Base-by-base conservation (phyloP, 2,113 vertebrate genomes). In the Tiliqua scincoides region DNA sequence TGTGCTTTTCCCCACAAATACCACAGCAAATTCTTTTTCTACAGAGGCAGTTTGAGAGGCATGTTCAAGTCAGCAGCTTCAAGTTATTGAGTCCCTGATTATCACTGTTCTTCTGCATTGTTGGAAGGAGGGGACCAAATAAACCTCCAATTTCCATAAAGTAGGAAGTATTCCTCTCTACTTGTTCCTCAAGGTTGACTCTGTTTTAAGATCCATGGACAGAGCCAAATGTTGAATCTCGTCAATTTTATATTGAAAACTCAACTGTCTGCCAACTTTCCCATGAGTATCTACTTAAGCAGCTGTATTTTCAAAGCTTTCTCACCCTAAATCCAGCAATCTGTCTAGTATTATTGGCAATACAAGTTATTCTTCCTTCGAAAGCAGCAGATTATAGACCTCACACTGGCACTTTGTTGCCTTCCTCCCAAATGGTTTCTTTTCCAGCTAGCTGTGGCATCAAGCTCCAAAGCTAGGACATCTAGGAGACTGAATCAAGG, bases 401-500 rank as follows among this genome's bases (percentile, higher is more conserved):
- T 83, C 83, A 23, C 37, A 83, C 37, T 48, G 74, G 76, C 67
- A 18, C 62, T 90, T 30, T 85, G 54, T 91, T 70, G 84, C 30
- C 62, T 87, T 83, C 35, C 84, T 85, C 85, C 57, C 88, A 89
- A 70, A n/a, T 80, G 77, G 68, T 52, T 72, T 89, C 48, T 87
- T 67, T 59, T 89, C 67, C 89, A 93, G 75, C 4, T 1, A 68
- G 72, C 61, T 87, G 79, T 20, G 86, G 72, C 57, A 84, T 61
- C 25, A 76, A 89, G 86, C 48, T 87, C 74, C 88, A 89, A 86
- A 73, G 82, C 59, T 67, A 93, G 85, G 89, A 74, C 75, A 85
- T 17, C 30, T 80, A 84, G 54, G 91, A 82, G 88, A 83, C 79
- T 54, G 70, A 91, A 40, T 86, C 67, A 91, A 82, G 74, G 3